Base-by-base conservation (phyloP, 2,888 invertebrate species). In the Idaea dimidiata region DNA sequence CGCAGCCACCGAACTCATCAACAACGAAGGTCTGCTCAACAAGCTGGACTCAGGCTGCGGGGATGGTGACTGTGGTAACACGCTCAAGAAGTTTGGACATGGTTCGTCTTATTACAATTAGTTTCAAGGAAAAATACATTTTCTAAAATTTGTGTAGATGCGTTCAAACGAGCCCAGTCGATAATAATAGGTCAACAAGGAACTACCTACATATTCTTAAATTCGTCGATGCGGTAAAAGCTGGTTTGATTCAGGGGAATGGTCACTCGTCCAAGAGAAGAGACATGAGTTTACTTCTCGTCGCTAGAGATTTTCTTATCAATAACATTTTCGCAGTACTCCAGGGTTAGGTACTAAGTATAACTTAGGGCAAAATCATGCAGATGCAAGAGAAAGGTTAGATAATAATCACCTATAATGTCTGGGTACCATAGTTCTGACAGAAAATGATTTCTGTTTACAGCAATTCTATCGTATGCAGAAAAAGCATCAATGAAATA, bases 1-100 rank as follows among this genome's bases (percentile, higher is more conserved):
- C 0, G 93, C 92, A 0, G 85, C 91, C 0, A 86, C 94, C 24
- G 94, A 93, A 16, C 77, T 97, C 60, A 90, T 94, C 33, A 89
- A 92, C 43, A 94, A 93, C 66, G 95, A 95, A 72, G 87, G 87
- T 17, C 88, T 94, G 66, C 81, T 96, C 10, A 95, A 96, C 82
- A 85, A 86, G 53, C 92, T 97, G 64, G 97, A 97, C 81, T 89
- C 93, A 0, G 95, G 95, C 54, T 94, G 93, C 69, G 96, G 96
- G 0, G 96, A 96, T 75, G 96, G 96, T 0, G 96, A 97, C 82
- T 96, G 96, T 74, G 97, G 97, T 4, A 93, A 93, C 16, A 95
- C 95, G 0, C 79, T 96, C 14, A 93, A 93, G 66, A 95, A 81
- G 82, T 94, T 95, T 59, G 95, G 94, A 16, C 82, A 92, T 72